Percentiles rank a stretch among this genome's conserved stretches.
Conservation (phyloP, 2,113 vertebrate species). For the Tinamus guttatus region DNA sequence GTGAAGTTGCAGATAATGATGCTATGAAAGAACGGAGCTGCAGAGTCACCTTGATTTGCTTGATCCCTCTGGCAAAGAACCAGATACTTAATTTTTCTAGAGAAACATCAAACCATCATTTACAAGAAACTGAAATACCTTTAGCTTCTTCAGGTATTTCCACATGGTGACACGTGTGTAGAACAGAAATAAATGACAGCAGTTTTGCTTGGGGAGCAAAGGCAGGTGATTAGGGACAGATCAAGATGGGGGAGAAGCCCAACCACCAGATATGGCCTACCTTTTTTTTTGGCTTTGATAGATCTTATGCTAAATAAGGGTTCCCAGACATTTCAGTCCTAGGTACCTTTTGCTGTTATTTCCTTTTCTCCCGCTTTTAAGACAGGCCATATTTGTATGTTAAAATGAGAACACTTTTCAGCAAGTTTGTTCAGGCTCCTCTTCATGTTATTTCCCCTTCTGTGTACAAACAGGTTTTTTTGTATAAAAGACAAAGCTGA, state of each 20-base stretch:
- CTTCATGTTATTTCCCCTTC: background rate
- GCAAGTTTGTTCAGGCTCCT: background rate
- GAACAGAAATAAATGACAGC: background rate
- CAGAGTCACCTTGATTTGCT: constrained; percentile 24
- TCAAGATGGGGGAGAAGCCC: background rate
- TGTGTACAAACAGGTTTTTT: background rate
- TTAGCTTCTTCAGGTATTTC: background rate
- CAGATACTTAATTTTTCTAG: background rate
- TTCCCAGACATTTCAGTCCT: background rate
- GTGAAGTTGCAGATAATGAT: background rate
- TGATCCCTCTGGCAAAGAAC: background rate
- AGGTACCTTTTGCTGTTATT: background rate
- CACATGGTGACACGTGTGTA: background rate
- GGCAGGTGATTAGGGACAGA: background rate
- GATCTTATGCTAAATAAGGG: background rate
- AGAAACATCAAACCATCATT: background rate
- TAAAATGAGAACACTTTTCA: background rate
- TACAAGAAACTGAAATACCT: background rate
- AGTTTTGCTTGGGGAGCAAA: background rate
- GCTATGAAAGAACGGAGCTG: background rate
- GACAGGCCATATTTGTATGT: background rate
- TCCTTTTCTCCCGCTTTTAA: background rate
- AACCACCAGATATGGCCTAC: background rate
- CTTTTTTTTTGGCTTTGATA: background rate
- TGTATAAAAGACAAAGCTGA: background rate